Evolutionary conservation across 2,113 vertebrate genomes (phyloP).

Genomic region (Perognathus longimembris): DNA sequence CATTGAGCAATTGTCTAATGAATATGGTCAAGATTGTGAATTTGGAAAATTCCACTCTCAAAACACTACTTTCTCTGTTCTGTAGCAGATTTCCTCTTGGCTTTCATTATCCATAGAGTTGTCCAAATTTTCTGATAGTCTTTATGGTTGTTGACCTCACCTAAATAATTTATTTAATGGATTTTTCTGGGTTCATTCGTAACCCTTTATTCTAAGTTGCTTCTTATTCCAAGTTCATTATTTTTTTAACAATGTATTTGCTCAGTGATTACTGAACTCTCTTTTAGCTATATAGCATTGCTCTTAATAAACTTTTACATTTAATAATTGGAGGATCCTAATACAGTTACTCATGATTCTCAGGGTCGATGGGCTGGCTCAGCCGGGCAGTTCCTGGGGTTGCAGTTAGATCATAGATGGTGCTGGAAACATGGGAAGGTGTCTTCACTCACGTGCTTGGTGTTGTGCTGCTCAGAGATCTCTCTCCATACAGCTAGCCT

Average conservation of each 20-base stretch:
- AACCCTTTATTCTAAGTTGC: constrained; percentile 46
- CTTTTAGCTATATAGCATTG: background rate
- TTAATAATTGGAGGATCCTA: background rate
- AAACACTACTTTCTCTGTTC: constrained; percentile 71
- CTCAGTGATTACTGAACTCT: background rate
- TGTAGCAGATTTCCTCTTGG: constrained; percentile 78
- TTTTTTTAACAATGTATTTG: background rate
- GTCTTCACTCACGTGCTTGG: background rate
- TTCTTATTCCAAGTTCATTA: background rate
- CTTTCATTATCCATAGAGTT: constrained; percentile 64
- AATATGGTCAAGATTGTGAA: constrained; percentile 66
- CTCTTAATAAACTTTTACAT: constrained; percentile 13
- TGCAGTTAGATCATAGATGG: background rate
- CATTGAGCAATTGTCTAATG: constrained; percentile 65
- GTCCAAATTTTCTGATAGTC: constrained; percentile 70
- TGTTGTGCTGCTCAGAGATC: background rate
- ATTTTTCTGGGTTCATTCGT: constrained; percentile 49
- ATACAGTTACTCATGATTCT: background rate
- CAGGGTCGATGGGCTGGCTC: background rate
- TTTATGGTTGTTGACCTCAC: constrained; percentile 49
- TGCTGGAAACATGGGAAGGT: background rate
- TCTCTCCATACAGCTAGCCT: background rate
- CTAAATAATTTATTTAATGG: constrained; percentile 65
- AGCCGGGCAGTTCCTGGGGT: too few relatives aligned
- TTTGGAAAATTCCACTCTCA: constrained; percentile 80